Evolutionary conservation across 2,113 vertebrate species (phyloP).

Genomic region (Brienomyrus longianalis): DNA sequence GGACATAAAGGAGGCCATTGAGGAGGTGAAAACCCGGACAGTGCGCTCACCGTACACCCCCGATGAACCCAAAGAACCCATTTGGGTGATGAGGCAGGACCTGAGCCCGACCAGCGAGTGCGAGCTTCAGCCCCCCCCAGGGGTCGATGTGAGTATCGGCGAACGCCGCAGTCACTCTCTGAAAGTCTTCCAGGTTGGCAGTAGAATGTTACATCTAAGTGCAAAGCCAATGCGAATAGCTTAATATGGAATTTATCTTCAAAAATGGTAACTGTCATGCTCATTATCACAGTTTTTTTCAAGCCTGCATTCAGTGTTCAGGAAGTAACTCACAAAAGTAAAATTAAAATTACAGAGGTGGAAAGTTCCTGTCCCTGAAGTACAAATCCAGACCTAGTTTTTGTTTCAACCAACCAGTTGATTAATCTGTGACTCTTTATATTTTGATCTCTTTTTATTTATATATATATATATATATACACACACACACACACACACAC

Average conservation of each 20-base stretch:
- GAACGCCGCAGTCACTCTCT: background rate
- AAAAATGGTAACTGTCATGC: background rate
- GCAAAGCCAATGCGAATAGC: background rate
- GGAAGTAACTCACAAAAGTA: background rate
- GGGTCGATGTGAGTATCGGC: slow-evolving; percentile 78
- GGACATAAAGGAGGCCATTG: slow-evolving; percentile 95
- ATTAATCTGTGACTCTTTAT: background rate
- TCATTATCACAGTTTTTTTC: background rate
- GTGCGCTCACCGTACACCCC: slow-evolving; percentile 94
- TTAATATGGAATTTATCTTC: background rate
- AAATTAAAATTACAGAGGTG: background rate
- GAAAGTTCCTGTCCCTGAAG: background rate
- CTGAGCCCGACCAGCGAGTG: slow-evolving; percentile 84
- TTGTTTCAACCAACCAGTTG: background rate
- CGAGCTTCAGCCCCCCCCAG: slow-evolving; percentile 74
- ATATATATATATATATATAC: no score
- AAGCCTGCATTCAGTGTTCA: background rate
- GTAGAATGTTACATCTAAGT: background rate
- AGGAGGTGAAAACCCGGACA: slow-evolving; percentile 93
- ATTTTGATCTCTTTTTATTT: no score
- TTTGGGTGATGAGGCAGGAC: slow-evolving; percentile 97
- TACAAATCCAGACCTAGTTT: background rate
- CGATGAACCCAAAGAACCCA: slow-evolving; percentile 91
- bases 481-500: background rate
- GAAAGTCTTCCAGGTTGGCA: background rate